A percentile compares a stretch with the other conserved stretches of the same genome.
These are phyloP conservation scores for Rhizoglyphus robini DNA, from an alignment of 1,140 invertebrate genomes.

Conservation along the genomic window DNA sequence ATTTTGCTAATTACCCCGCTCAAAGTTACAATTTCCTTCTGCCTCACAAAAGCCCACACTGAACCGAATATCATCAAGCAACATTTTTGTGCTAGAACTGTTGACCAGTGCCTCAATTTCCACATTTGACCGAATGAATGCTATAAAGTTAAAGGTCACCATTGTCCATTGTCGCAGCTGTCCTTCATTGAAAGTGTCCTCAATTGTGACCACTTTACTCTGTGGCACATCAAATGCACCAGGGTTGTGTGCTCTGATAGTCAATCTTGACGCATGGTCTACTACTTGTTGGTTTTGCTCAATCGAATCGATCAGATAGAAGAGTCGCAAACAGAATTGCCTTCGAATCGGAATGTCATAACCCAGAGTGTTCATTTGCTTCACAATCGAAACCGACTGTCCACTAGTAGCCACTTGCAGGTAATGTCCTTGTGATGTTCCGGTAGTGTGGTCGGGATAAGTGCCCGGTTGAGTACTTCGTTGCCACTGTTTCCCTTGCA, in stretches of 20 bases:
- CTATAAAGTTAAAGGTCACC: background rate
- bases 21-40: conserved; percentile 27
- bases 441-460: background rate
- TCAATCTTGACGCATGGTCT: background rate
- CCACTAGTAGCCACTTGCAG: background rate
- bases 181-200: too few species aligned
- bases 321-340: background rate
- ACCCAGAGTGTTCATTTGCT: background rate
- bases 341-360: background rate
- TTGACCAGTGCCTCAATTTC: too few species aligned
- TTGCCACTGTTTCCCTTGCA: background rate
- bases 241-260: background rate
- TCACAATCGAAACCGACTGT: background rate
- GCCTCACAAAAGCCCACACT: background rate
- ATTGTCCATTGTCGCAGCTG: background rate
- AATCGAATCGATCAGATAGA: background rate
- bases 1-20: background rate
- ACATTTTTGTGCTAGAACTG: background rate
- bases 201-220: too few species aligned
- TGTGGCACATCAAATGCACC: background rate
- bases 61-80: background rate
- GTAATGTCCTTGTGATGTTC: background rate
- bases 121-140: background rate
- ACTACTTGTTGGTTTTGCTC: background rate
- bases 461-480: background rate